A percentile compares a stretch with the other conserved stretches of the same genome.
Evolutionary conservation across 2,888 invertebrate species (phyloP).

Genomic region (Homarus gammarus): DNA sequence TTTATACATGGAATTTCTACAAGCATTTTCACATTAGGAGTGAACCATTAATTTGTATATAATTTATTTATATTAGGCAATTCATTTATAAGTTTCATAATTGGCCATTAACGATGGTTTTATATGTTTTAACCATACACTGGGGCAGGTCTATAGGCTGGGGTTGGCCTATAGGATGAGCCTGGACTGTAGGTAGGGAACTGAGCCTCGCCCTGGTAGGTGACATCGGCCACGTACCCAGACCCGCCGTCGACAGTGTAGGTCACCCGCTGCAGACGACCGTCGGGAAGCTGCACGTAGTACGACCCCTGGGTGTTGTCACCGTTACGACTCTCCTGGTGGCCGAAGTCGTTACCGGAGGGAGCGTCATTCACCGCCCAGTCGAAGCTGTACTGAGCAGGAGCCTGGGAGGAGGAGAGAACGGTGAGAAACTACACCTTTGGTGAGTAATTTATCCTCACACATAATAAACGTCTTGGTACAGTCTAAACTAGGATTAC

Average conservation of each 20-base stretch:
- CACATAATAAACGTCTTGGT: no score
- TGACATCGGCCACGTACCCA: constrained; percentile 76
- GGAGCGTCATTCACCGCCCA: constrained; percentile 57
- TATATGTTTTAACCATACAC: background rate
- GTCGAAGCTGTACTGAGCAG: constrained; percentile 59
- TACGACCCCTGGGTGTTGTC: constrained; percentile 47
- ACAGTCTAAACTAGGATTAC: no score
- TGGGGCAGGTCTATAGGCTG: background rate
- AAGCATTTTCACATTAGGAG: no score
- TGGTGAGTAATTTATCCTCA: no score
- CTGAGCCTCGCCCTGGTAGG: constrained; percentile 64
- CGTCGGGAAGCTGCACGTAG: constrained; percentile 65
- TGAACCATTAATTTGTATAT: no score
- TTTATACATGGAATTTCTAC: no score
- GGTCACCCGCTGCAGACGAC: constrained; percentile 57
- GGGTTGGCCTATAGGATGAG: constrained; percentile 30
- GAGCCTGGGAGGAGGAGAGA: constrained; percentile 10
- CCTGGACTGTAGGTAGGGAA: no score
- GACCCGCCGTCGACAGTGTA: constrained; percentile 64
- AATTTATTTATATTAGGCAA: no score
- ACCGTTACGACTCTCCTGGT: constrained; percentile 58
- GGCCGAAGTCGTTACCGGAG: constrained; percentile 54
- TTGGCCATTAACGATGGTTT: no score
- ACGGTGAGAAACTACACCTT: no score
- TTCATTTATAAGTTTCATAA: no score